Conservation (phyloP, 53 echinoderm and acorn worm species). For the Holothuria scabra region DNA sequence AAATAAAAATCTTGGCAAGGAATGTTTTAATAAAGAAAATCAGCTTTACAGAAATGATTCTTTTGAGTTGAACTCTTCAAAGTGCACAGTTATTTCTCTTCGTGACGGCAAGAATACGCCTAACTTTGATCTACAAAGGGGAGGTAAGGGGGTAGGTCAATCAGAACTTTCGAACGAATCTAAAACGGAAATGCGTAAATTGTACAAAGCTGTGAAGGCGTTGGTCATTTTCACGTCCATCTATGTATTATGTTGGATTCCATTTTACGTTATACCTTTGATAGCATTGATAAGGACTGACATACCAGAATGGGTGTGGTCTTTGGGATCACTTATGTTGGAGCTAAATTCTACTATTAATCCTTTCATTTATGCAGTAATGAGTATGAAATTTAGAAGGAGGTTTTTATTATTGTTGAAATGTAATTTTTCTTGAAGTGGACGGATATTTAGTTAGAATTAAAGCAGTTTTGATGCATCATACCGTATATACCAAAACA, state of each 20-base stretch:
- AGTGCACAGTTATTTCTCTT: too few relatives aligned
- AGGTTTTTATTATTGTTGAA: conserved; percentile 14
- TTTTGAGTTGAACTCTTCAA: too few relatives aligned
- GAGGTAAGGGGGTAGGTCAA: not conserved
- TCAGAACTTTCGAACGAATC: not conserved
- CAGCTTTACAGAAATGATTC: too few relatives aligned
- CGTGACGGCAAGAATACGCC: not conserved
- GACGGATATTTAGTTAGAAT: too few relatives aligned
- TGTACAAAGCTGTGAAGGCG: conserved; percentile 14
- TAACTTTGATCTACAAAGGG: not conserved
- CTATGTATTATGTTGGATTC: conserved; percentile 23
- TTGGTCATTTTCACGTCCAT: not conserved
- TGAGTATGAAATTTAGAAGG: conserved; percentile 43
- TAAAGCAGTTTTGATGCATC: too few relatives aligned
- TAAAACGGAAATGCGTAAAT: not conserved
- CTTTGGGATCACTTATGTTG: not conserved
- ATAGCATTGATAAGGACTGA: not conserved
- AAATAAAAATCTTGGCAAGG: too few relatives aligned
- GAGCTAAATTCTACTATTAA: conserved; percentile 7
- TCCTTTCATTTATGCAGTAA: conserved; percentile 20
- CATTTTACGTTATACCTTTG: conserved; percentile 1
- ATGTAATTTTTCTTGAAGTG: not conserved
- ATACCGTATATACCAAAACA: too few relatives aligned
- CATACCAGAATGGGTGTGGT: not conserved
- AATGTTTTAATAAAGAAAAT: too few relatives aligned